Conservation (phyloP, 2,888 invertebrate genomes). For the Unio pictorum region DNA sequence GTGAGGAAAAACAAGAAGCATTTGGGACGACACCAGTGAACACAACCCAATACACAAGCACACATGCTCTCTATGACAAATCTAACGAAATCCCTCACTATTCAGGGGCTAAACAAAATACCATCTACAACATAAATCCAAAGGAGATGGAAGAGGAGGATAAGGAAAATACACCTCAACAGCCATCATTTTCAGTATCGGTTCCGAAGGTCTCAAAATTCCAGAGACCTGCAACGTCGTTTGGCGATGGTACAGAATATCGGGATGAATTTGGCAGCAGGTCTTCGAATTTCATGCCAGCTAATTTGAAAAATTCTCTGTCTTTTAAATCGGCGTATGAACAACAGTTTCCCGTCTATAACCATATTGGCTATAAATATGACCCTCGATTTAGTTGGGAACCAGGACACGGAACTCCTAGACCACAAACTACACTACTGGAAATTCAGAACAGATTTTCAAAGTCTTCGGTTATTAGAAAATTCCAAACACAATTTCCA, state of each 20-base stretch:
- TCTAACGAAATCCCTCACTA: constrained; percentile 28
- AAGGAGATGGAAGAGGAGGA: constrained; percentile 1
- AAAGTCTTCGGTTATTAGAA: constrained; percentile 53
- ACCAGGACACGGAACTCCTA: constrained; percentile 55
- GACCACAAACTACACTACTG: constrained; percentile 61
- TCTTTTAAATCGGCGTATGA: constrained; percentile 48
- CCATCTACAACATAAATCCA: constrained; percentile 7
- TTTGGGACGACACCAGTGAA: constrained; percentile 16
- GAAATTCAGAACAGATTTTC: constrained; percentile 64
- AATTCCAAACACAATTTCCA: constrained; percentile 60
- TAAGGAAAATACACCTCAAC: constrained; percentile 2
- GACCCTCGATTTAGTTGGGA: constrained; percentile 62
- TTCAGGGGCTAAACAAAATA: constrained; percentile 2
- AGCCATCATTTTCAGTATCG: constrained; percentile 2
- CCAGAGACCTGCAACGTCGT: constrained; percentile 28
- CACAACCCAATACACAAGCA: constrained; percentile 53
- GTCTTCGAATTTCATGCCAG: constrained; percentile 56
- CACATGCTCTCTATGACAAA: constrained; percentile 49
- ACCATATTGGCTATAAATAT: constrained; percentile 52
- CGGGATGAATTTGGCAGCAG: constrained; percentile 51
- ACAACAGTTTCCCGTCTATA: constrained; percentile 51
- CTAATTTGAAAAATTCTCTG: constrained; percentile 39
- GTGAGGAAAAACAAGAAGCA: constrained; percentile 5
- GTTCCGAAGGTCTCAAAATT: constrained; percentile 17
- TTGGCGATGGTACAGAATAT: constrained; percentile 44